Percentiles rank a stretch among this genome's conserved stretches.
Evolutionary conservation across 2,113 vertebrate genomes (phyloP).

Genomic region (Prionailurus bengalensis): DNA sequence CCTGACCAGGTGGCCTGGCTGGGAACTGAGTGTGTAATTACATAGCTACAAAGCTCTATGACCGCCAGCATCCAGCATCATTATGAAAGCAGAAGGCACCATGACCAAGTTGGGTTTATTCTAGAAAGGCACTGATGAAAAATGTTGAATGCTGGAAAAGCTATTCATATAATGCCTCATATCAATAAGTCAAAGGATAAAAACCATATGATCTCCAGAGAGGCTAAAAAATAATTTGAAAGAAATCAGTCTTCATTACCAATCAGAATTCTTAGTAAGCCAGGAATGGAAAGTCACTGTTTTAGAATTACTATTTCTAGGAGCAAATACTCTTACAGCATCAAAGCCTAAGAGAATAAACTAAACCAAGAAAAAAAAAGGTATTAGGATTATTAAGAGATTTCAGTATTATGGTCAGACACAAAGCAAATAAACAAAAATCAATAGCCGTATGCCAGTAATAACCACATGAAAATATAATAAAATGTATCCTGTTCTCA

Average conservation of each 20-base stretch:
- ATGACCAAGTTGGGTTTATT: slow-evolving; percentile 31
- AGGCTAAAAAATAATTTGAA: slow-evolving; percentile 71
- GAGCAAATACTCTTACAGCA: slow-evolving; percentile 70
- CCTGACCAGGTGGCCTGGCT: background rate
- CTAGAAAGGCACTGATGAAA: slow-evolving; percentile 39
- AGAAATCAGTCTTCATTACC: slow-evolving; percentile 67
- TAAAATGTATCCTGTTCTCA: slow-evolving; percentile 52
- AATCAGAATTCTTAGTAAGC: slow-evolving; percentile 73
- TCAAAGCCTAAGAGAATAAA: slow-evolving; percentile 75
- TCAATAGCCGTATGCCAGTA: slow-evolving; percentile 58
- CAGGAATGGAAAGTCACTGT: slow-evolving; percentile 51
- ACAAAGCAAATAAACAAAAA: slow-evolving; percentile 70
- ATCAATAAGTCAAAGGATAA: slow-evolving; percentile 67
- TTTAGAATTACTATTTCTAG: slow-evolving; percentile 66
- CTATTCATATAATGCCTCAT: slow-evolving; percentile 23
- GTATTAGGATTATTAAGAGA: slow-evolving; percentile 60
- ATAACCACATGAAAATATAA: slow-evolving; percentile 61
- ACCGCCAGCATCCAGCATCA: background rate
- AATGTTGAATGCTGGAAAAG: slow-evolving; percentile 55
- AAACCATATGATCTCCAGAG: slow-evolving; percentile 59
- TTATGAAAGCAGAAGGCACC: background rate
- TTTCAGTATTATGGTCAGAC: slow-evolving; percentile 54
- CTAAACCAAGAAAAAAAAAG: background rate
- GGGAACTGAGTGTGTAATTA: background rate
- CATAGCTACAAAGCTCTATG: background rate